Evolutionary conservation across 2,113 vertebrate genomes (phyloP), one percentile per base, ranked within the genome.

Genomic region (Dicerorhinus sumatrensis): DNA sequence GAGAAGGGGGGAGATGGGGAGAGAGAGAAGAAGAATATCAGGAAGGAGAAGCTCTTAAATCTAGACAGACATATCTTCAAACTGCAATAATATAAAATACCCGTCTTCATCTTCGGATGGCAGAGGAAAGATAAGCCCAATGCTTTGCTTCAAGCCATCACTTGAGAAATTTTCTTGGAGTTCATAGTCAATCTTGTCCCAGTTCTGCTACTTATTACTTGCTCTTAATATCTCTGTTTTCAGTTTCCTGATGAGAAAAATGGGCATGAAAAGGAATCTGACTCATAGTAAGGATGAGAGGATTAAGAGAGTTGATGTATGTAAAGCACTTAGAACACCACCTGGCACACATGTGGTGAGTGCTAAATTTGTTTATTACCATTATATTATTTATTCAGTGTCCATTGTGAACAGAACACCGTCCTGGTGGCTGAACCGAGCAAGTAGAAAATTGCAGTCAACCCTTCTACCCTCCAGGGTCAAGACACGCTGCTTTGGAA

Each of bases 371-470:
- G 27, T 46, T 76, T 42, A 31, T 76, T 88, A 31, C 21, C 29
- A 20, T 83, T 29, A 33, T 63, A 4, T 80, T 70, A 85, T 62
- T 90, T 77, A 42, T 3, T 29, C 31, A 70, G 56, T 46, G 42
- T n/a, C 82, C 60, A 69, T 18, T 93, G 54, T 62, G 69, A 97
- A 88, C 51, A 80, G 54, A 84, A 86, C 36, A 82, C 58, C 29
- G 51, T 86, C 58, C 79, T 93, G 9, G 42, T 60, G 67, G 77
- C 97, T 77, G 23, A 88, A 39, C 25, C 46, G 76, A 96, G 56
- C 58, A 65, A 83, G 72, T 82, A 91, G 86, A 96, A 97, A 97
- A 93, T 65, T 95, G 91, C 96, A 93, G 86, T 83, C 82, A 70
- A 89, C 1, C 3, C 54, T 85, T 63, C 36, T 67, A 23, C 51